phyloP scores from a whole-genome alignment of 2,888 invertebrate species.

The Gymnoscelis rufifasciata region DNA sequence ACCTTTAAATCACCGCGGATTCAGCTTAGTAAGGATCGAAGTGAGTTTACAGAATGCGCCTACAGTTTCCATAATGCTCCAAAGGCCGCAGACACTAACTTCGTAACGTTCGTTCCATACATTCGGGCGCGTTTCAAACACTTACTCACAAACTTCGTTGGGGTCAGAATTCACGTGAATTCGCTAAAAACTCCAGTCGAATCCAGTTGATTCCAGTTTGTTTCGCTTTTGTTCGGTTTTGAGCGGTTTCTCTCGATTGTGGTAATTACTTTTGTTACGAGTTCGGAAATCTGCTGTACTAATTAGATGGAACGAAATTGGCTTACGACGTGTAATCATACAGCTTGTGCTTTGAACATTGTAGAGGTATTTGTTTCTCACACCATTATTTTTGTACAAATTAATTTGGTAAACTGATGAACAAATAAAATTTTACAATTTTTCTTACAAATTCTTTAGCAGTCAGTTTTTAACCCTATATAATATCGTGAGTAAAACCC shows the following conservation, averaged over 20 bases:
- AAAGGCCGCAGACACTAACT: neutral
- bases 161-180: constrained; percentile 1
- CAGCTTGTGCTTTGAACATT: no score
- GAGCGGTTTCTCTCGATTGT: neutral
- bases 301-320: neutral
- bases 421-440: no score
- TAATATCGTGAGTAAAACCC: no score
- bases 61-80: no score
- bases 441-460: no score
- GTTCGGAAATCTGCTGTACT: neutral
- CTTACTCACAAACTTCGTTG: constrained; percentile 3
- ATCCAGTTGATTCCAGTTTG: neutral
- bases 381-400: no score
- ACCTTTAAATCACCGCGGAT: no score
- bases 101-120: constrained; percentile 1
- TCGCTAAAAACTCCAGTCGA: neutral
- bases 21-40: no score
- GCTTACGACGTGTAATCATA: no score
- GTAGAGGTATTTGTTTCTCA: neutral
- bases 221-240: neutral
- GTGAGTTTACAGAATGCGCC: no score
- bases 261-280: neutral
- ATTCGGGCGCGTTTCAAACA: constrained; percentile 2
- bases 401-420: no score
- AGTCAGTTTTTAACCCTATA: no score